Base-by-base conservation (phyloP, 2,888 invertebrate genomes). In the Pollenia amentaria region DNA sequence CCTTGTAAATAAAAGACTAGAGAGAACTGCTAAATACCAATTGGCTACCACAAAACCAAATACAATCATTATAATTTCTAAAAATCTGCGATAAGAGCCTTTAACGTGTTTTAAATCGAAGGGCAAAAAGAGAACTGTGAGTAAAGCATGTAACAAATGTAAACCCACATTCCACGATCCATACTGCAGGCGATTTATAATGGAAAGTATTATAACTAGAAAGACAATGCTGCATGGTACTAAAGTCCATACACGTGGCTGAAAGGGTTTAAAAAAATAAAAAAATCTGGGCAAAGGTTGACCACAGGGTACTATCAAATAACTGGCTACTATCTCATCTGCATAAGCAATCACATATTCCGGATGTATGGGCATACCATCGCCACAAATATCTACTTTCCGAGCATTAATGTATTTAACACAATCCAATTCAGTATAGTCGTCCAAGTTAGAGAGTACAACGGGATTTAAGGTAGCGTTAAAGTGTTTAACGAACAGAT, bases 1-100 rank as follows among this genome's bases (percentile, higher is more conserved):
- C 1, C 82, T 40, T 1, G 48, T 57, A 4, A 48, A 75, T 1
- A 86, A 21, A 0, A 86, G 44, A 42, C 82, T 82, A n/a, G 82
- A 86, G 3, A 86, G 48, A 3, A 86, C 29, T 0, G 85, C 60
- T 18, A 86, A 78, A 82, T 86, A 86, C 85, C 85, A 86, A 46
- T 86, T 82, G 78, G 82, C 69, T 1, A 86, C 70, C 1, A 82
- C 78, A 73, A 86, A 86, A 12, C 85, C 85, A 4, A 65, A 46
- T 1, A 64, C 16, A 12, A 82, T 69, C 78, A 86, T 78, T 10
- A 82, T 12, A 2, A 78, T 2, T 53, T 86, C 82, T 38, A 86
- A 38, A 8, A 64, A 57, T 0, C 29, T 44, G 0, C 82, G 78
- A 44, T 69, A 75, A 11, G 51, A 18, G 1, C 67, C 70, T 14